Base-by-base conservation (phyloP, 2,888 invertebrate genomes). In the Lobophora halterata region DNA sequence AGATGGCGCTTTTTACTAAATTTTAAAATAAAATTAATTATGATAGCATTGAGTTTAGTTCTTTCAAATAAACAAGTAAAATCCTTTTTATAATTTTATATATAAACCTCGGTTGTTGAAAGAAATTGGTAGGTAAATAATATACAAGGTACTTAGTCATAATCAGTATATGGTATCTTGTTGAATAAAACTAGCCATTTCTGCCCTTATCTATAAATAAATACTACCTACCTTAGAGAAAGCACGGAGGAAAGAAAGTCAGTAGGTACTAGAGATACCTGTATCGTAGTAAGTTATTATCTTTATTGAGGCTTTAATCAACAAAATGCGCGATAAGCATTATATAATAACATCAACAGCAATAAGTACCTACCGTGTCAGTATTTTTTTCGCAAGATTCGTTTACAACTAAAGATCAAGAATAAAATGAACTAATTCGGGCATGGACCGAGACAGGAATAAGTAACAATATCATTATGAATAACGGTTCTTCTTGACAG, bases 1-100 rank as follows among this genome's bases (percentile, higher is more conserved):
- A 85, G 85, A 83, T 85, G 85, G 83, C 85, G 85, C 68, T 79
- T 54, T 72, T 61, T 43, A 49, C 28, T 61, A 61, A 78, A 55
- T 71, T 60, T 46, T 51, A 33, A 61, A 61, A 49, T 58, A 44
- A 11, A 11, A 6, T 1, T 3, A 21, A 16, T 19, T n/a, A n/a
- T n/a, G n/a, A n/a, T n/a, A n/a, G n/a, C n/a, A n/a, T n/a, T n/a
- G n/a, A n/a, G n/a, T n/a, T n/a, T n/a, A n/a, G n/a, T n/a, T n/a
- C n/a, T n/a, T n/a, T n/a, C n/a, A n/a, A n/a, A n/a, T n/a, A n/a
- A n/a, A n/a, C n/a, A n/a, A n/a, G n/a, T n/a, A n/a, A n/a, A n/a
- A n/a, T n/a, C n/a, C n/a, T n/a, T n/a, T n/a, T n/a, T n/a, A n/a
- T n/a, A n/a, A n/a, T n/a, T n/a, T n/a, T n/a, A n/a, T n/a, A n/a